phyloP scores from a whole-genome alignment of 2,113 vertebrate species.

The Ailuropoda melanoleuca region DNA sequence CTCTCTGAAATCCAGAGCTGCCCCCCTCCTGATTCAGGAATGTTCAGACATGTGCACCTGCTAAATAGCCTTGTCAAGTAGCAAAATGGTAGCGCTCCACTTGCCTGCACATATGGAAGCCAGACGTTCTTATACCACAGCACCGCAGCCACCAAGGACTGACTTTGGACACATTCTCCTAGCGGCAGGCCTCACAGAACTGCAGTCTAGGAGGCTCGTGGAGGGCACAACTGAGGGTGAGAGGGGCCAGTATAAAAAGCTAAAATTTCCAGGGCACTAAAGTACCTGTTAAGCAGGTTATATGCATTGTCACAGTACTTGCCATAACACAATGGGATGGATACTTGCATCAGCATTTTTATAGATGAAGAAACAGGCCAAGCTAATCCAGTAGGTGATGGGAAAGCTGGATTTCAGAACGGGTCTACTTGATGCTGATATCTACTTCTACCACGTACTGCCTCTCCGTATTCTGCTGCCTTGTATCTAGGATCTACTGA shows the following conservation, averaged over 20 bases:
- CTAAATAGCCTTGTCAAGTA: background rate
- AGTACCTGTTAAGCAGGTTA: background rate
- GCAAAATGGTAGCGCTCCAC: background rate
- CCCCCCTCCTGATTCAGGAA: slow-evolving; percentile 12
- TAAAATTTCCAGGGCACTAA: background rate
- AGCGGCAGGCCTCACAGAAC: background rate
- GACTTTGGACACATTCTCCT: background rate
- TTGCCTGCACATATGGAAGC: background rate
- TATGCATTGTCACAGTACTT: background rate
- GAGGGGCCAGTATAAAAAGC: background rate
- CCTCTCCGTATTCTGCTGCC: background rate
- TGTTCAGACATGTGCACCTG: slow-evolving; percentile 59
- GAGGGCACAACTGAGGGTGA: background rate
- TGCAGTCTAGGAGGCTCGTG: background rate
- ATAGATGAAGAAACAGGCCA: background rate
- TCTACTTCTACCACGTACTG: too few relatives aligned
- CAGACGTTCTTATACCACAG: background rate
- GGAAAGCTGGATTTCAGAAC: background rate
- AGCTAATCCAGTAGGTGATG: background rate
- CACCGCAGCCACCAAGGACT: background rate
- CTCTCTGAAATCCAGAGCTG: background rate
- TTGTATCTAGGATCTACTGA: background rate
- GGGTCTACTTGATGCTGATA: background rate
- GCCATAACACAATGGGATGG: rapidly evolving
- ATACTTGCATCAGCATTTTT: background rate